Base-by-base conservation (phyloP, 2,113 vertebrate species). In the Lagopus leucura region DNA sequence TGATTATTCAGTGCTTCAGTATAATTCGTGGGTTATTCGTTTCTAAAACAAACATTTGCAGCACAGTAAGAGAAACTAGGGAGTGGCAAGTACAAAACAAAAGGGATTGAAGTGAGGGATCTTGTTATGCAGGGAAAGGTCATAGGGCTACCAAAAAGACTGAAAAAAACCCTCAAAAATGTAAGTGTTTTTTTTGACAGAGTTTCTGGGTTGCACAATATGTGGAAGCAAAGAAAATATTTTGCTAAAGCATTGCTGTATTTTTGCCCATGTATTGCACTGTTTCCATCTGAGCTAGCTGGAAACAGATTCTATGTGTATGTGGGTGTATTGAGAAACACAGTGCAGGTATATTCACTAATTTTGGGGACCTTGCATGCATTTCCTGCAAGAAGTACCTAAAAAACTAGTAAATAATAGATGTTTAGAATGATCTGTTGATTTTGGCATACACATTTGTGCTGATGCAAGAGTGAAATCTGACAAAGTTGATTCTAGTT, bases 331-430 rank as follows among this genome's bases (percentile, higher is more conserved):
- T 40, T 54, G 54, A 57, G 48, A 40, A 48, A 47, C 6, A 6
- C 4, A 24, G 50, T 21, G 15, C 1, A 8, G 38, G 18, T 43
- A 13, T 48, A 78, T 25, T 58, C 54, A 27, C 40, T 45, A n/a
- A 4, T 43, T 75, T 38, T 34, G 15, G 48, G 30, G 42, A 8
- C 21, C 4, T 81, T 71, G 2, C 1, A 0, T 42, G n/a, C 3
- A 6, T 76, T 80, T 65, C 32, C 20, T 34, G 7, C 17, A 57
- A 73, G 15, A 78, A 64, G 4, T n/a, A 64, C 10, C 17, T 19
- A 70, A 30, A 57, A 8, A 32, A 8, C 13, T 57, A 9, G 12
- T 77, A 57, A 45, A 38, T 57, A 7, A 4, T 5, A 25, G 13
- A 9, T 57, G 11, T 50, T 86, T 47, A 38, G 54, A 67, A 67